Base-by-base conservation (phyloP, 2,888 invertebrate species). In the Calameuta idolon region DNA sequence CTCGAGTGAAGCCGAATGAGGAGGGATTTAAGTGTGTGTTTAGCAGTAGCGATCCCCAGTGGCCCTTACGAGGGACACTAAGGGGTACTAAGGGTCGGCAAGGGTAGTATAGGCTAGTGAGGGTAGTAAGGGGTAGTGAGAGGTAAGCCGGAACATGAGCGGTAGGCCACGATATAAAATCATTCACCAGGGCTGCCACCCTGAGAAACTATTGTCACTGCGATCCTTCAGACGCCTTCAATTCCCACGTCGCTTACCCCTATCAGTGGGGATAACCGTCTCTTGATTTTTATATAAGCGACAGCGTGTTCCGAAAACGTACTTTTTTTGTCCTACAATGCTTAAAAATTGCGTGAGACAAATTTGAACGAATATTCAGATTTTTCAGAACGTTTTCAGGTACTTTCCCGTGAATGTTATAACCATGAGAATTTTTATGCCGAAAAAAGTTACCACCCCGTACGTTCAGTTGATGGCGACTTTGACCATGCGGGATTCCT, bases 1-100 rank as follows among this genome's bases (percentile, higher is more conserved):
- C 84, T 81, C 77, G 75, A 80, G 77, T 77, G 79, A 78, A 79
- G 79, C 81, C 78, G 82, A 79, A 79, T 80, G 81, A 82, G 82
- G 81, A 82, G 82, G 80, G 82, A 79, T 86, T 85, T 85, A 85
- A 88, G 85, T 85, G 84, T 83, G 84, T 87, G 86, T 88, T 88
- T 87, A 88, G 85, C 85, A 83, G 80, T 83, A 82, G 82, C 83
- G 83, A 85, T 86, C 84, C 85, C 86, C 77, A 69, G 82, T 81
- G 85, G 83, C 81, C 85, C 82, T 84, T 86, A 82, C 77, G 79
- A 75, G 81, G 83, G 81, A 83, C 84, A 82, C 81, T 83, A 83
- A 86, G 81, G 84, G 83, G 77, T 79, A 83, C 82, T 81, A 82
- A 79, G 82, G 80, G 80, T 76, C 69, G 55, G 55, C 23, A 55